Base-by-base conservation (phyloP, 2,113 vertebrate species). In the Promerops cafer region DNA sequence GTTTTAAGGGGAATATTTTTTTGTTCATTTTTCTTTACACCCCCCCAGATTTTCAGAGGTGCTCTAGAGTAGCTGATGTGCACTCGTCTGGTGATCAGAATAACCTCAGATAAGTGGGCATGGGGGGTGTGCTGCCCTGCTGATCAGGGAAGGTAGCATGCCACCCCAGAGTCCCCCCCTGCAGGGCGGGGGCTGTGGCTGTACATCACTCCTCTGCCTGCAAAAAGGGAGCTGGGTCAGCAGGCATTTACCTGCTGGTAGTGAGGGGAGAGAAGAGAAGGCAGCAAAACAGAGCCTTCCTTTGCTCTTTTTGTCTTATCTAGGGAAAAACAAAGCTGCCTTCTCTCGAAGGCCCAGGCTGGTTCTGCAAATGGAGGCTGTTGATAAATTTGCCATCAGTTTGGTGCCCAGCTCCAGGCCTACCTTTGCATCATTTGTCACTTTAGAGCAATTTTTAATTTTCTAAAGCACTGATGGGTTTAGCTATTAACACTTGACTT, bases 401-500 rank as follows among this genome's bases (percentile, higher is more conserved):
- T 63, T n/a, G 49, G 68, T 77, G 60, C 72, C 69, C 31, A 49
- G 78, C 87, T 82, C 72, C 61, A 49, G 83, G 70, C 35, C 17
- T 45, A 12, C 69, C 72, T 53, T 76, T 49, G 24, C 59, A 33
- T 70, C 78, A 2, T 57, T 60, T 47, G 52, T 77, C 53, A 13
- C 49, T 89, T 69, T 3, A 52, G 50, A 50, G 69, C 75, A 39
- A 3, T 71, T 82, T 70, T 54, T 70, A 45, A 74, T 92, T 90
- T 85, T 66, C 56, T 56, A 30, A 87, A 87, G 89, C 64, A 63
- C 50, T 24, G 47, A 20, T 83, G 76, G 85, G 26, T 95, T 94
- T 83, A 77, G 85, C 90, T 86, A 47, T 83, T 83, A 81, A 54
- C 84, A 77, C 87, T 94, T 86, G 64, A 70, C 83, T 91, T 74